Percentiles rank a stretch among this genome's conserved stretches.
Conservation (phyloP, 2,888 invertebrate species). For the Crossocerus cetratus region DNA sequence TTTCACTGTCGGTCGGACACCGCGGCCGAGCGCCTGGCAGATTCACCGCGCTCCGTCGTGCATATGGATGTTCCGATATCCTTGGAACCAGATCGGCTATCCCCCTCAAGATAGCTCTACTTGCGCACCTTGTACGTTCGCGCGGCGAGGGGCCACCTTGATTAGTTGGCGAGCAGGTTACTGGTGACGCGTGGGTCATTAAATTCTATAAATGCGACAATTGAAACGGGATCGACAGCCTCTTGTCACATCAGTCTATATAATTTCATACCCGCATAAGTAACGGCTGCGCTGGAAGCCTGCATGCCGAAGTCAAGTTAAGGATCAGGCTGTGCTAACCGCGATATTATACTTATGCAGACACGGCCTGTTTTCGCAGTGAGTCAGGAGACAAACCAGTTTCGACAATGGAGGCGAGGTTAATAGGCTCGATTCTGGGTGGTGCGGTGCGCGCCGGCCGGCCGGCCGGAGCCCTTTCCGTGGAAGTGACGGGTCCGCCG, state of each 20-base stretch:
- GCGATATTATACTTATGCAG: too few species aligned
- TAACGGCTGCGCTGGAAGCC: slow-evolving; percentile 17
- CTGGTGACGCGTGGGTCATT: too few species aligned
- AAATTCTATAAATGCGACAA: too few species aligned
- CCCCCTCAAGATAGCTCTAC: too few species aligned
- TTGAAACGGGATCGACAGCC: too few species aligned
- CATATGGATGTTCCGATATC: not conserved
- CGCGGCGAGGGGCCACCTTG: too few species aligned
- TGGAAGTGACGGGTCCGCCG: slow-evolving; percentile 5
- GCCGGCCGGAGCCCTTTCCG: not conserved
- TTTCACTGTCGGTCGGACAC: not conserved
- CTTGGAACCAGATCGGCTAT: too few species aligned
- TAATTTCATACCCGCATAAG: slow-evolving; percentile 52
- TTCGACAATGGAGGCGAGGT: slow-evolving; percentile 5
- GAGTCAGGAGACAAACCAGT: not conserved
- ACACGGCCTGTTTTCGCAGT: too few species aligned
- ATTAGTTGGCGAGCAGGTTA: too few species aligned
- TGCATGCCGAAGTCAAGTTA: slow-evolving; percentile 21
- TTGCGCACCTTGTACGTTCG: too few species aligned
- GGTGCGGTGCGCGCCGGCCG: slow-evolving; percentile 18
- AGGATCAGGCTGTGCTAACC: too few species aligned
- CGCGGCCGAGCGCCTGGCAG: slow-evolving; percentile 38
- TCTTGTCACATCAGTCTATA: not conserved
- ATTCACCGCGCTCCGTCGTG: slow-evolving; percentile 30
- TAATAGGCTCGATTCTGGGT: slow-evolving; percentile 21